Evolutionary conservation across 2,888 invertebrate genomes (phyloP).

Genomic region (Disparrhopalites patrizii): DNA sequence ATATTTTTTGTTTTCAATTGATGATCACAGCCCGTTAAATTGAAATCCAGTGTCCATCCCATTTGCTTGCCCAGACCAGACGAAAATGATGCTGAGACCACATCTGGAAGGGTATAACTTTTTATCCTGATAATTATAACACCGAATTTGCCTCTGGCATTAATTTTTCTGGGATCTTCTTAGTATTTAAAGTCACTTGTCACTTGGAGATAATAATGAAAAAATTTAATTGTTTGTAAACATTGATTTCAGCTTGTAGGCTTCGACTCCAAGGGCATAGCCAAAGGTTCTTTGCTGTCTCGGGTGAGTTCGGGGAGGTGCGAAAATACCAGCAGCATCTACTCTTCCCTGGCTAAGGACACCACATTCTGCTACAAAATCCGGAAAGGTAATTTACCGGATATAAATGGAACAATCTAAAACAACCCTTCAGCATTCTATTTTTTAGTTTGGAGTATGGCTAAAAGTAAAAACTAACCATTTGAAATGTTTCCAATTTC

Average conservation of each 20-base stretch:
- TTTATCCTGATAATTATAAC: background rate
- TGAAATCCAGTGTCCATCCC: background rate
- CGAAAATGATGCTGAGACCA: background rate
- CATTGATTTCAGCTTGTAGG: background rate
- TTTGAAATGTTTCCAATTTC: too few relatives aligned
- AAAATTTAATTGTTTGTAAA: too few relatives aligned
- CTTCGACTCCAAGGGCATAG: background rate
- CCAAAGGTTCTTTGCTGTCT: background rate
- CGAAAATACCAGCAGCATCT: background rate
- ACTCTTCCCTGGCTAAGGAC: background rate
- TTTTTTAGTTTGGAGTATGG: too few relatives aligned
- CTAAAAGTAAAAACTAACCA: too few relatives aligned
- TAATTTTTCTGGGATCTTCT: too few relatives aligned
- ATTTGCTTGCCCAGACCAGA: background rate
- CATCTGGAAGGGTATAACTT: background rate
- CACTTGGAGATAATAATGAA: too few relatives aligned
- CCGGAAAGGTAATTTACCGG: background rate
- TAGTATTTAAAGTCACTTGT: too few relatives aligned
- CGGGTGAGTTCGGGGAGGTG: background rate
- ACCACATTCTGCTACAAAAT: background rate
- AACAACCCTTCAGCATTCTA: background rate
- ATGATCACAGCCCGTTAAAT: background rate
- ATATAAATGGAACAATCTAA: background rate
- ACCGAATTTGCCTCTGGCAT: too few relatives aligned
- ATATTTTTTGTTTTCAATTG: background rate